A percentile compares a stretch with the other conserved stretches of the same genome.
Conservation (phyloP, 2,113 vertebrate species). For the Oxyura jamaicensis region DNA sequence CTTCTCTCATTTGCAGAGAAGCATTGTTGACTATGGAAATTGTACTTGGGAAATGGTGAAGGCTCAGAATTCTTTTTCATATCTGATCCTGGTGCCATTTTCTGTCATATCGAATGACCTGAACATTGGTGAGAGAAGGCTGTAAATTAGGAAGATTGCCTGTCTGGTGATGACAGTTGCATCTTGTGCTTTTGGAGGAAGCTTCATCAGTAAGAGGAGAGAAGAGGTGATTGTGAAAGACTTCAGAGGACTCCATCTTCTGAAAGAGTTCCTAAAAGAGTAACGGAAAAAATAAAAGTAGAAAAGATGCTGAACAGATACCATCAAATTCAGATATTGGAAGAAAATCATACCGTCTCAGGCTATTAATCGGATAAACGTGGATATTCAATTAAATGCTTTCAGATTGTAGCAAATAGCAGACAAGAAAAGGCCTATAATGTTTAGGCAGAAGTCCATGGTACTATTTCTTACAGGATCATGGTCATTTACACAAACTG, state of each 20-base stretch:
- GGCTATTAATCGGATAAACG: not conserved
- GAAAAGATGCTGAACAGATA: not conserved
- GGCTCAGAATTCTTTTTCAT: not conserved
- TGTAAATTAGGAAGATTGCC: not conserved
- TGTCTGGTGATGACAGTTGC: not conserved
- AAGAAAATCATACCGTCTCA: not conserved
- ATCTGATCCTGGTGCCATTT: not conserved
- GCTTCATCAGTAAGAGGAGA: not conserved
- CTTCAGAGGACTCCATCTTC: not conserved
- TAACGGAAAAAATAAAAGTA: not conserved
- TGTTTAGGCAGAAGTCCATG: rapidly evolving
- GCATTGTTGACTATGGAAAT: not conserved
- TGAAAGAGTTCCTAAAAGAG: not conserved
- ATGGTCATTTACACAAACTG: not conserved
- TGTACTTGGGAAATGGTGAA: not conserved
- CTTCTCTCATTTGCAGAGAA: not conserved
- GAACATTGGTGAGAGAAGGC: not conserved
- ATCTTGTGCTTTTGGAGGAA: not conserved
- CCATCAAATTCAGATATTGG: rapidly evolving
- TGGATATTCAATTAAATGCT: rapidly evolving
- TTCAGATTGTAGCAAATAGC: not conserved
- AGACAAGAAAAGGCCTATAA: not conserved
- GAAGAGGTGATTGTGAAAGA: not conserved
- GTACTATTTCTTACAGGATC: not conserved
- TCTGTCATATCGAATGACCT: not conserved